Evolutionary conservation across 1,140 invertebrate species (phyloP).

Genomic region (Zaprionus tsacasi): DNA sequence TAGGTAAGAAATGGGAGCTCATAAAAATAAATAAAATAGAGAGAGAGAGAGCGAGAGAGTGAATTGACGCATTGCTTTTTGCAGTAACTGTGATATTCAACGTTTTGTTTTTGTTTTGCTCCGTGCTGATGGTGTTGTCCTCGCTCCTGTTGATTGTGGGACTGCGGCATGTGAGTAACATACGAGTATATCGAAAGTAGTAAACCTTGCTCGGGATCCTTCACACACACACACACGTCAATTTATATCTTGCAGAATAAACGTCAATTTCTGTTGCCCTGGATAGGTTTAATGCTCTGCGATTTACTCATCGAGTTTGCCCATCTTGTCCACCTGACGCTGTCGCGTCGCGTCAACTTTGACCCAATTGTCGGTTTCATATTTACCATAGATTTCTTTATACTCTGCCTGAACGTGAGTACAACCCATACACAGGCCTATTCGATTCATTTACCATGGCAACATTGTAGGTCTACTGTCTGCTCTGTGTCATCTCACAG

Average conservation of each 20-base stretch:
- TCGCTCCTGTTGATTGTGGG: constrained; percentile 66
- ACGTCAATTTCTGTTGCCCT: constrained; percentile 70
- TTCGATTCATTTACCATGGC: neutral
- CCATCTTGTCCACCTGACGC: constrained; percentile 64
- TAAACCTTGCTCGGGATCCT: too few relatives aligned
- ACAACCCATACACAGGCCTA: too few relatives aligned
- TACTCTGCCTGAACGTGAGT: constrained; percentile 76
- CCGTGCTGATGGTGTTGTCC: constrained; percentile 68
- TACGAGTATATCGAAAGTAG: too few relatives aligned
- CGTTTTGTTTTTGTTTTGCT: constrained; percentile 76
- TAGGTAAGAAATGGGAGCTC: constrained; percentile 50
- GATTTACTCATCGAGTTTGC: constrained; percentile 69
- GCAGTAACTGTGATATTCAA: constrained; percentile 82
- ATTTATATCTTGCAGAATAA: constrained; percentile 51
- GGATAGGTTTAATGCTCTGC: constrained; percentile 70
- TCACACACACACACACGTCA: too few relatives aligned
- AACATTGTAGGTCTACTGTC: constrained; percentile 64
- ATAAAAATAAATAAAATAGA: neutral
- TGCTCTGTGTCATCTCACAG: constrained; percentile 74
- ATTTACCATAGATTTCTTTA: constrained; percentile 77
- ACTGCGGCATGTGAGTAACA: constrained; percentile 57
- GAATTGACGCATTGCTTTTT: constrained; percentile 52
- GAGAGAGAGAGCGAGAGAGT: neutral
- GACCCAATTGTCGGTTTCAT: constrained; percentile 79
- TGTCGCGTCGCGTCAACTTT: constrained; percentile 65